Conservation (phyloP, 2,888 invertebrate genomes). For the Clostera curtula region DNA sequence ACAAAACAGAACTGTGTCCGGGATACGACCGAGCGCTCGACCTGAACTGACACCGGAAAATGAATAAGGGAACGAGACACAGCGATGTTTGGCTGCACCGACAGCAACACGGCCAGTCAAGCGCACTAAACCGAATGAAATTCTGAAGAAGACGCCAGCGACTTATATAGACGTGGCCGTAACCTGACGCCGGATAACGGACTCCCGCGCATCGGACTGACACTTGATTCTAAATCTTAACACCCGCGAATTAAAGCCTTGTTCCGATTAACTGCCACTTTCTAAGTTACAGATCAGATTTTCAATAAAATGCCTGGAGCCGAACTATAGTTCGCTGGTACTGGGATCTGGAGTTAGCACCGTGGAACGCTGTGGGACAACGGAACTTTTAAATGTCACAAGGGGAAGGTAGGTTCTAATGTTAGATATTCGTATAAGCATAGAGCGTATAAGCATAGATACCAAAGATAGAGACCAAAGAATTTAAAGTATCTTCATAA, state of each 20-base stretch:
- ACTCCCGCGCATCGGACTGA: conserved; percentile 40
- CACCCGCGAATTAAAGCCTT: conserved; percentile 36
- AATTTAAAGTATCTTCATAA: too few relatives aligned
- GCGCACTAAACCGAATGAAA: conserved; percentile 72
- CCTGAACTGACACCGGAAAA: conserved; percentile 37
- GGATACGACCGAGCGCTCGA: conserved; percentile 52
- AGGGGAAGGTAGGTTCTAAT: conserved; percentile 18
- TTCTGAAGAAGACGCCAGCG: conserved; percentile 71
- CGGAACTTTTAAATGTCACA: conserved; percentile 51
- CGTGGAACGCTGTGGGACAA: conserved; percentile 42
- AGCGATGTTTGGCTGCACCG: conserved; percentile 36
- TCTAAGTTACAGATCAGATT: conserved; percentile 64
- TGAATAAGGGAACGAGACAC: conserved; percentile 33
- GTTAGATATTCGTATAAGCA: too few relatives aligned
- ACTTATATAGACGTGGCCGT: conserved; percentile 73
- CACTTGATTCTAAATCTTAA: conserved; percentile 43
- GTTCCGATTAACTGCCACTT: conserved; percentile 38
- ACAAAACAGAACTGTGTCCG: conserved; percentile 61
- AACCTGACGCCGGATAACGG: conserved; percentile 75
- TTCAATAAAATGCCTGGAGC: conserved; percentile 69
- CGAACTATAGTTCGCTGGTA: conserved; percentile 63
- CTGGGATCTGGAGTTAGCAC: conserved; percentile 38
- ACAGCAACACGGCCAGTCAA: conserved; percentile 47
- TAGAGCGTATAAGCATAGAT: too few relatives aligned
- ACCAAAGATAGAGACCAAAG: too few relatives aligned